A percentile compares a stretch with the other conserved stretches of the same genome.
Conservation (phyloP, 2,797 vertebrate genomes). For the Ficedula albicollis region DNA sequence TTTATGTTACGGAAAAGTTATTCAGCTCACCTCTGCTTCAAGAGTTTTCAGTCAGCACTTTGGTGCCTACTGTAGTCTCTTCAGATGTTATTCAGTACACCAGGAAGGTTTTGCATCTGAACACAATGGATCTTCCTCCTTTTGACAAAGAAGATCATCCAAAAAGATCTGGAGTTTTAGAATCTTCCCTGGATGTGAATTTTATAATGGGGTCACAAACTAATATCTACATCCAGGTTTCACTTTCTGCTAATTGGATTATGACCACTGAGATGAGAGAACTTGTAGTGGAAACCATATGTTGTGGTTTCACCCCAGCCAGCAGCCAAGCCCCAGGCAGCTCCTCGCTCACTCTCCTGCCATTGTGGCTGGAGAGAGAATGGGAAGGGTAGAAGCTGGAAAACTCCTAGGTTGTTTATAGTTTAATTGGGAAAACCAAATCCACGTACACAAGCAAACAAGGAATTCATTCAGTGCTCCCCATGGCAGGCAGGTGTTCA, state of each 20-base stretch:
- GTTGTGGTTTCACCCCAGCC: neutral
- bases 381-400: neutral
- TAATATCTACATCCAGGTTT: neutral
- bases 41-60: neutral
- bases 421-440: neutral
- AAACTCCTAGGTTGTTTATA: neutral
- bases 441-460: neutral
- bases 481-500: neutral
- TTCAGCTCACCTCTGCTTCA: neutral
- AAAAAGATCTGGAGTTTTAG: neutral
- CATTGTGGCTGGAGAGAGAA: neutral
- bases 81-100: neutral
- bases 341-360: accelerated
- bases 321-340: neutral
- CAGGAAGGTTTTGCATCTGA: neutral
- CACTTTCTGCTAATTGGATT: neutral
- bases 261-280: neutral
- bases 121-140: neutral
- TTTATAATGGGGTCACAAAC: neutral
- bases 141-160: neutral
- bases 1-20: neutral
- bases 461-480: neutral
- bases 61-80: accelerated
- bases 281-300: neutral
- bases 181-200: neutral